Base-by-base conservation (phyloP, 2,797 vertebrate species). In the Fratercula arctica region DNA sequence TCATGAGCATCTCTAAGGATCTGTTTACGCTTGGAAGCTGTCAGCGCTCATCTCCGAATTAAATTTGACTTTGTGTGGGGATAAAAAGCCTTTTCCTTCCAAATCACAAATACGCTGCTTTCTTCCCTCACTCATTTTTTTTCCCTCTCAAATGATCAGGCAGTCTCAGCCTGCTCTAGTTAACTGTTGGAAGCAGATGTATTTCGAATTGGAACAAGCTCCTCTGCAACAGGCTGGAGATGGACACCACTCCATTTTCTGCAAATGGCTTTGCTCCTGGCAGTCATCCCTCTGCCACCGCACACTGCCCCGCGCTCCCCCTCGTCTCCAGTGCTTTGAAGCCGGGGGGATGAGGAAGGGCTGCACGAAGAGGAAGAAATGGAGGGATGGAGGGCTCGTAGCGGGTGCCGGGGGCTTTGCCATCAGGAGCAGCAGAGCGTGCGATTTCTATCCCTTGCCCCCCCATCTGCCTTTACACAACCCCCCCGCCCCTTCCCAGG, bases 91-190 rank as follows among this genome's bases (percentile, higher is more conserved):
- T 26, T 76, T 63, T 89, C 19, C 41, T 93, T 94, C 80, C 63
- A 90, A 91, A 94, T 88, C 69, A 48, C 28, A 90, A 66, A 61
- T 75, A 94, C 19, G 37, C 41, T 60, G 19, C 41, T 91, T 87
- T 87, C 31, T 74, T 56, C 28, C 33, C 35, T 88, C 37, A 35
- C 19, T 8, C 15, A 43, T 54, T 79, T 70, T 51, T 35, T 33
- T 43, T 29, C 4, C 28, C 18, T 51, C 37, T 63, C 81, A 56
- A 57, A 87, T 37, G 56, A 87, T 59, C 72, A 68, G 43, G 23
- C 82, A 87, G n/a, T 13, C 68, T 57, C 83, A 84, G 41, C 28
- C n/a, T 64, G 56, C 48, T 60, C 50, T 28, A 72, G 50, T 23
- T 74, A 21, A 31, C 68, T 69, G 23, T 13, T 69, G 41, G 50